These are phyloP conservation scores for Petroica traversi DNA, from an alignment of 2,113 vertebrate species.

Conservation along the genomic window DNA sequence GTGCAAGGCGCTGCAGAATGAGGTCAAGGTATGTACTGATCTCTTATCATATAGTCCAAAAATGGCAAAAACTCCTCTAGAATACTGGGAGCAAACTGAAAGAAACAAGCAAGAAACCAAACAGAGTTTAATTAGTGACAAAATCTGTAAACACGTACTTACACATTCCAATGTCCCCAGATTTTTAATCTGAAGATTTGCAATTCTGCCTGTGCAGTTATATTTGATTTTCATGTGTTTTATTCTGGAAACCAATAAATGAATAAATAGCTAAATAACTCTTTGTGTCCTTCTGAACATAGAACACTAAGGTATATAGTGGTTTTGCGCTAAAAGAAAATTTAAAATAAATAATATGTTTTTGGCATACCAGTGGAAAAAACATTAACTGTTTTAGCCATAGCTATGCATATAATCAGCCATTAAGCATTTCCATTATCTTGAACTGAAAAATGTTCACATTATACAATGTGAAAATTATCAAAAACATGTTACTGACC, in stretches of 20 bases:
- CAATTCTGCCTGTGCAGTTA: background rate
- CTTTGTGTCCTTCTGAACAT: background rate
- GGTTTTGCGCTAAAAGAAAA: background rate
- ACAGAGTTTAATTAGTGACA: background rate
- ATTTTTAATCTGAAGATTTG: background rate
- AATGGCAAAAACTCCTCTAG: slow-evolving; percentile 97
- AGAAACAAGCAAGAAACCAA: background rate
- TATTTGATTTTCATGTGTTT: background rate
- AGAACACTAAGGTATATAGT: background rate
- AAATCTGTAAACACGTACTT: background rate
- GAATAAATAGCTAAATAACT: background rate
- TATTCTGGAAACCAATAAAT: background rate
- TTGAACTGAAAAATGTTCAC: background rate
- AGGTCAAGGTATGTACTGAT: slow-evolving; percentile 97
- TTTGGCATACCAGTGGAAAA: background rate
- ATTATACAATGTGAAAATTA: background rate
- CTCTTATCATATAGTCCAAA: slow-evolving; percentile 99
- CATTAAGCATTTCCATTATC: background rate
- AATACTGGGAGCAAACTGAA: slow-evolving; percentile 98
- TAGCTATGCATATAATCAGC: background rate
- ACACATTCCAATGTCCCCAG: background rate
- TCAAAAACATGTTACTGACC: background rate
- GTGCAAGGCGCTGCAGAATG: slow-evolving; percentile 98
- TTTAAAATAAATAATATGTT: background rate
- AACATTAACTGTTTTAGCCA: background rate